Percentiles rank a stretch among this genome's conserved stretches.
phyloP scores from a whole-genome alignment of 2,797 vertebrate genomes.

The Pantherophis vulpinus region DNA sequence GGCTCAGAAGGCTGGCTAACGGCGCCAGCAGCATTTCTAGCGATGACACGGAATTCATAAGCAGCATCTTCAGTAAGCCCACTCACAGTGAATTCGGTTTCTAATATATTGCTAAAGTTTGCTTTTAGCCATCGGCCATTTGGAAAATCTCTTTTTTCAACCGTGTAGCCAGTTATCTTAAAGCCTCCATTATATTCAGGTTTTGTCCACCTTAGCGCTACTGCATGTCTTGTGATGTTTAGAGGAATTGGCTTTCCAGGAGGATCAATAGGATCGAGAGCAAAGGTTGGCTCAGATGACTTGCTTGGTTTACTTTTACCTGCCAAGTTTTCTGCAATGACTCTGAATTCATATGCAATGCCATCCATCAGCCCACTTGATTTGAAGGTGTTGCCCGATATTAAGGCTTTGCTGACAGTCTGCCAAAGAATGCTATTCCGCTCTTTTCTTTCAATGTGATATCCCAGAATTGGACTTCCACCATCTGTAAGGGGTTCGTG shows the following conservation, averaged over 20 bases:
- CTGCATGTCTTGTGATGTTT: slow-evolving; percentile 88
- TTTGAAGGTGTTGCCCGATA: slow-evolving; percentile 93
- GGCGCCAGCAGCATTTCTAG: slow-evolving; percentile 93
- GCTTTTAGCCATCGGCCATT: slow-evolving; percentile 93
- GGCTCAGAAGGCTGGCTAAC: slow-evolving; percentile 90
- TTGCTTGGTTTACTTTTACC: slow-evolving; percentile 97
- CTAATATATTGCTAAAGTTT: slow-evolving; percentile 96
- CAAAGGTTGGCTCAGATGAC: slow-evolving; percentile 88
- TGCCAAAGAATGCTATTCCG: slow-evolving; percentile 92
- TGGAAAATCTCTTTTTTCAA: slow-evolving; percentile 94
- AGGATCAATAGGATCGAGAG: slow-evolving; percentile 94
- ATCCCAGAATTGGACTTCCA: slow-evolving; percentile 93
- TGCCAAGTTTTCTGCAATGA: slow-evolving; percentile 94
- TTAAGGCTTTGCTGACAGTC: slow-evolving; percentile 85
- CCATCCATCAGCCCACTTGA: slow-evolving; percentile 89
- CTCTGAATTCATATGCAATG: slow-evolving; percentile 95
- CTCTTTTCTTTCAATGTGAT: slow-evolving; percentile 97
- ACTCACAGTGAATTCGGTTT: slow-evolving; percentile 93
- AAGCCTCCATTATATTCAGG: slow-evolving; percentile 97
- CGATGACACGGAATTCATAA: slow-evolving; percentile 93
- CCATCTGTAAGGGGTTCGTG: slow-evolving; percentile 94
- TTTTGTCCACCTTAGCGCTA: slow-evolving; percentile 93
- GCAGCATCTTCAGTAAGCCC: slow-evolving; percentile 90
- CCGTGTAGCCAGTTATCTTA: slow-evolving; percentile 94
- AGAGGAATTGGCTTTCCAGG: slow-evolving; percentile 90